Evolutionary conservation across 2,113 vertebrate genomes (phyloP).

Genomic region (Petroica traversi): DNA sequence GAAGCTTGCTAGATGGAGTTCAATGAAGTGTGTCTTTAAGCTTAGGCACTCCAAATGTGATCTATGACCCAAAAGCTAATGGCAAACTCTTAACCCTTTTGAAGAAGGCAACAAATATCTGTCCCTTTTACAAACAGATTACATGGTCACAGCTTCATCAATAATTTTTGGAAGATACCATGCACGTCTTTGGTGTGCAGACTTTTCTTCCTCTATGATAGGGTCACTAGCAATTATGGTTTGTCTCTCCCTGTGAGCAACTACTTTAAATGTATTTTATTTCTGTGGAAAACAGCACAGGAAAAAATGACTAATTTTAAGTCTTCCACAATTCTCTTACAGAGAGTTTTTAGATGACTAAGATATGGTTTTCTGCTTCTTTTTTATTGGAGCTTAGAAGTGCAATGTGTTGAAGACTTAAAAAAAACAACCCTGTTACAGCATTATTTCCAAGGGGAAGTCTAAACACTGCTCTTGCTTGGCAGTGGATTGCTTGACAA

Average conservation of each 20-base stretch:
- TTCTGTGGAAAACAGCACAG: background rate
- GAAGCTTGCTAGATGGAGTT: constrained; percentile 71
- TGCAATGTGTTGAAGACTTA: background rate
- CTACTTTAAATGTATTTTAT: background rate
- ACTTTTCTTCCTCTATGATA: background rate
- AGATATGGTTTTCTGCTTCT: background rate
- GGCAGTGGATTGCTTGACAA: background rate
- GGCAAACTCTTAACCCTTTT: constrained; percentile 68
- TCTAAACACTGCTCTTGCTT: background rate
- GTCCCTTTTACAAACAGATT: background rate
- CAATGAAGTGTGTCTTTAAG: constrained; percentile 74
- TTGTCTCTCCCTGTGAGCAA: background rate
- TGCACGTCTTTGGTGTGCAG: background rate
- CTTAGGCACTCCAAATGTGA: constrained; percentile 53
- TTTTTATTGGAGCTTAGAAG: background rate
- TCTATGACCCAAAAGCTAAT: constrained; percentile 66
- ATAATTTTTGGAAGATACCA: background rate
- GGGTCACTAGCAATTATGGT: background rate
- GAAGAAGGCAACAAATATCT: constrained; percentile 15
- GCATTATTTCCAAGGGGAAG: background rate
- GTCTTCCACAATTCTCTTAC: background rate
- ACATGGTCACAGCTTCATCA: background rate
- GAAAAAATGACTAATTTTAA: background rate
- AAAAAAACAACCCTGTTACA: background rate
- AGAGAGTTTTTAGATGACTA: background rate